These are phyloP conservation scores for Drosophila nigromelanica DNA, from an alignment of 1,140 invertebrate species.

Conservation along the genomic window DNA sequence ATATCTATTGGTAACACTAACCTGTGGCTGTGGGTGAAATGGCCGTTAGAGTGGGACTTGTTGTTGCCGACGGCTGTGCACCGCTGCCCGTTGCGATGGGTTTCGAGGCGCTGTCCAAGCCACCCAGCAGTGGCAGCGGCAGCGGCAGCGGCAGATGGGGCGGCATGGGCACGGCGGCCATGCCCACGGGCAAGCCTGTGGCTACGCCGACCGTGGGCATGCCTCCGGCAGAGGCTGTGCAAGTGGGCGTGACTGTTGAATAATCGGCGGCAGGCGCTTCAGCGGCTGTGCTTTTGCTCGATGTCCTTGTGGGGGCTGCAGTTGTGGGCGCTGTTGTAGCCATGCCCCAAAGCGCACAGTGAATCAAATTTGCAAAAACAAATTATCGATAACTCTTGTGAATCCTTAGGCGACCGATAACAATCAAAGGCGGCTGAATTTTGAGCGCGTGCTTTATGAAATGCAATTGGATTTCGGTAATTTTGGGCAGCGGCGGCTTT, in stretches of 20 bases:
- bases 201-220: slow-evolving; percentile 50
- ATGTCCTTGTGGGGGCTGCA: slow-evolving; percentile 56
- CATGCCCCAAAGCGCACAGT: slow-evolving; percentile 35
- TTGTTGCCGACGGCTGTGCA: slow-evolving; percentile 60
- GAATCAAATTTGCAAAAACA: not conserved
- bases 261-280: slow-evolving; percentile 24
- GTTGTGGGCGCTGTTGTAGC: slow-evolving; percentile 46
- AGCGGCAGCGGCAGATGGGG: slow-evolving; percentile 57
- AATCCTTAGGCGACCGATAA: not conserved
- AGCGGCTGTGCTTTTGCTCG: slow-evolving; percentile 32
- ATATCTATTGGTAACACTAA: slow-evolving; percentile 32
- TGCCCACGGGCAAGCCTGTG: slow-evolving; percentile 32
- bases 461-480: not conserved
- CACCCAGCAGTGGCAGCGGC: slow-evolving; percentile 53
- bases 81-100: slow-evolving; percentile 27
- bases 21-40: slow-evolving; percentile 63
- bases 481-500: not conserved
- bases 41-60: slow-evolving; percentile 34
- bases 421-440: not conserved
- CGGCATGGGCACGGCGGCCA: slow-evolving; percentile 60
- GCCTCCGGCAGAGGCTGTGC: slow-evolving; percentile 4
- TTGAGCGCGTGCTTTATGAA: slow-evolving; percentile 5
- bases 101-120: slow-evolving; percentile 25
- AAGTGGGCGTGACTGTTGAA: slow-evolving; percentile 10
- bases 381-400: not conserved